phyloP scores from a whole-genome alignment of 1,140 invertebrate genomes.

The Heterodera schachtii region DNA sequence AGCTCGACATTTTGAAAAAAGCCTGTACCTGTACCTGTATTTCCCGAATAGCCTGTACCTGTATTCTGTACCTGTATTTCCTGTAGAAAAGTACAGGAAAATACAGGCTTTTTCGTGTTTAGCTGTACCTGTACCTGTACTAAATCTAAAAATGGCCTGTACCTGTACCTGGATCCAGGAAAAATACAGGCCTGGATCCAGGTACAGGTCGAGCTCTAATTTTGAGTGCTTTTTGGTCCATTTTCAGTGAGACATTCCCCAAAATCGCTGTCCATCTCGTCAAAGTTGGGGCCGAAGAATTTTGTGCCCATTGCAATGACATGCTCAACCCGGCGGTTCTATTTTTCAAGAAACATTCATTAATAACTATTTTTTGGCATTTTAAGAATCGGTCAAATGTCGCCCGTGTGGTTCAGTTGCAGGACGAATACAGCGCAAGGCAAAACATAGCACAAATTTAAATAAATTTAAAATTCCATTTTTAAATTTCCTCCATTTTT shows the following conservation, averaged over 20 bases:
- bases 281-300: slow-evolving; percentile 16
- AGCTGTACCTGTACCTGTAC: no score
- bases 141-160: no score
- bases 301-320: slow-evolving; percentile 21
- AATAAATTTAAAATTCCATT: background rate
- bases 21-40: no score
- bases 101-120: no score
- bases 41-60: no score
- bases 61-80: no score
- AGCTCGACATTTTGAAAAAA: no score
- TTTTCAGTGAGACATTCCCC: slow-evolving; percentile 26
- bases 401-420: background rate
- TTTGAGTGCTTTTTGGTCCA: background rate
- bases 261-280: slow-evolving; percentile 14
- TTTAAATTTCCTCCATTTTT: background rate
- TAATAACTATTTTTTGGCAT: background rate
- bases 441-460: background rate
- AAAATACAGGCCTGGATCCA: no score
- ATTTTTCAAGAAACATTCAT: background rate
- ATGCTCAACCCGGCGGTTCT: background rate
- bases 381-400: slow-evolving; percentile 11
- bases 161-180: no score
- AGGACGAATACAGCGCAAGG: slow-evolving; percentile 22
- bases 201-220: no score
- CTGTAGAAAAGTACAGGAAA: no score